phyloP scores from a whole-genome alignment of 2,888 invertebrate genomes.

The Mythimna albipuncta region DNA sequence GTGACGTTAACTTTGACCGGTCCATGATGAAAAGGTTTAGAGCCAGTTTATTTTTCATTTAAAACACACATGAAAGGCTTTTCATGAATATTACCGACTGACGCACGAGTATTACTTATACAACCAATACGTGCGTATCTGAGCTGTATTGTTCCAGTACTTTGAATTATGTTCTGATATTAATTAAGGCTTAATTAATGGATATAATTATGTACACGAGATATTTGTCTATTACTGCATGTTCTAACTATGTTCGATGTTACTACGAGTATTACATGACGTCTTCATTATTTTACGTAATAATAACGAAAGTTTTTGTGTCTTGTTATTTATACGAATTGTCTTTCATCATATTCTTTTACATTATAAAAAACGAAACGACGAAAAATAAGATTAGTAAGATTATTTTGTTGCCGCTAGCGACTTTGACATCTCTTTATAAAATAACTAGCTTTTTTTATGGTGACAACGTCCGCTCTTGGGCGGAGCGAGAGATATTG shows the following conservation, averaged over 20 bases:
- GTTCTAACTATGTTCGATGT: conserved; percentile 23
- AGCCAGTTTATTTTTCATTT: conserved; percentile 60
- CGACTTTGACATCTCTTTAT: not conserved
- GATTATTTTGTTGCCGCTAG: not conserved
- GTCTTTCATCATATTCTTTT: not conserved
- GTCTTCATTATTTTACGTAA: conserved; percentile 8
- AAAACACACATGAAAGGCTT: conserved; percentile 56
- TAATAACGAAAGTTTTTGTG: not conserved
- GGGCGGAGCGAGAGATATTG: too few relatives aligned
- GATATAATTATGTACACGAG: conserved; percentile 22
- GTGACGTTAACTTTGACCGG: conserved; percentile 66
- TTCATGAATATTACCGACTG: conserved; percentile 51
- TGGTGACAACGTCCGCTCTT: too few relatives aligned
- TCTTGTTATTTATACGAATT: not conserved
- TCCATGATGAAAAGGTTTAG: conserved; percentile 67
- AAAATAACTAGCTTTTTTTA: not conserved
- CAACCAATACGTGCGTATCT: conserved; percentile 32
- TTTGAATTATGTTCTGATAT: conserved; percentile 27
- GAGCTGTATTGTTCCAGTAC: conserved; percentile 36
- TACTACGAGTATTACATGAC: conserved; percentile 15
- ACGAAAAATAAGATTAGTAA: not conserved
- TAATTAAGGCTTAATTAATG: conserved; percentile 38
- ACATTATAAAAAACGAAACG: not conserved
- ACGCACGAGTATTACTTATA: conserved; percentile 34
- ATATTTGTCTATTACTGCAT: conserved; percentile 21